Base-by-base conservation (phyloP, 2,888 invertebrate genomes). In the Graphium colonna region DNA sequence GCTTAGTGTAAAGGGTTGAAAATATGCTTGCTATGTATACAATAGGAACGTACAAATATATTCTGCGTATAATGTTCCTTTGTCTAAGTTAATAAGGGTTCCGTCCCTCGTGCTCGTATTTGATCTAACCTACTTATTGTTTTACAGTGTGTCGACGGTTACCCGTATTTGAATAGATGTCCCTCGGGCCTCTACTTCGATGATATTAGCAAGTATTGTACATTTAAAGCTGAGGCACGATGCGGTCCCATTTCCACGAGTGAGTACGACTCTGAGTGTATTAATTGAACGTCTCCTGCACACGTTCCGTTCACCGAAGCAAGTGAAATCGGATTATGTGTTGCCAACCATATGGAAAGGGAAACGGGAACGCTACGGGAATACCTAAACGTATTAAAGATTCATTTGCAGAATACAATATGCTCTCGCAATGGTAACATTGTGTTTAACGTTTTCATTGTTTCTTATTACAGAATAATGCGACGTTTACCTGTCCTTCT, bases 111-210 rank as follows among this genome's bases (percentile, higher is more conserved):
- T 26, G 41, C 47, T 52, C 42, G 47, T 52, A 47, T 52, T 47
- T 52, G 47, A 52, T 47, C 42, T 47, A 48, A 49, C 39, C 48
- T 17, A 48, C 44, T 49, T 50, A 50, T 54, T 54, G 50, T 48
- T 48, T 68, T 67, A 47, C 82, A 97, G 96, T 97, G 97, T 78
- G 97, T 97, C 50, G 96, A 97, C 82, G 95, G 95, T 56, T 96
- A 92, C 74, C 96, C 97, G 1, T 97, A 97, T 77, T 67, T 95
- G 69, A 96, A 96, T 81, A 92, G 96, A 73, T 97, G 97, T 79
- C 97, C 97, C 9, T 96, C 97, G 1, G 96, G 96, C 52, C 90
- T 97, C 46, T 95, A 95, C 80, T 97, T 97, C 75, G 97, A 97
- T 77, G 97, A 97, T 73, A 92, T 96, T 69, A 94, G 93, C 82